These are phyloP conservation scores for Agraylea sexmaculata DNA, from an alignment of 1,140 invertebrate genomes.

Conservation along the genomic window DNA sequence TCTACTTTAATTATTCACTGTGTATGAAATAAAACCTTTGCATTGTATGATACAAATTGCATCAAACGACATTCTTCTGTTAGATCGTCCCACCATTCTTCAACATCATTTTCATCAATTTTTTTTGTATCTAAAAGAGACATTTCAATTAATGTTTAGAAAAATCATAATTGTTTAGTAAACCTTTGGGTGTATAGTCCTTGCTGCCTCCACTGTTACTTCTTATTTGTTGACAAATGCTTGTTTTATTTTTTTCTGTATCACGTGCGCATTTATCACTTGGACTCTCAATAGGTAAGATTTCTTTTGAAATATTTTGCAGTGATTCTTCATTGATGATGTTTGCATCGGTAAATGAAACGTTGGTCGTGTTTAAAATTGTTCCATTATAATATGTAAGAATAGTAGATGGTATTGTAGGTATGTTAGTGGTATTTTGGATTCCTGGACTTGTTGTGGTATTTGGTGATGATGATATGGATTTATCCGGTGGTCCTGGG, in stretches of 20 bases:
- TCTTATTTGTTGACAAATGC: conserved; percentile 18
- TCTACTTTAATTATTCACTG: background rate
- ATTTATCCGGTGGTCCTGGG: conserved; percentile 52
- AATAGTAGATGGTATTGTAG: conserved; percentile 5
- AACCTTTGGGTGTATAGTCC: conserved; percentile 19
- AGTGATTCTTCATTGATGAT: background rate
- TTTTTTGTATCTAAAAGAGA: conserved; percentile 13
- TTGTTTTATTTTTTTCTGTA: conserved; percentile 8
- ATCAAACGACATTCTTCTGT: conserved; percentile 58
- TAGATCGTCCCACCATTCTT: conserved; percentile 56
- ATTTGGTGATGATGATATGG: conserved; percentile 10
- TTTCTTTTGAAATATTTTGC: conserved; percentile 2
- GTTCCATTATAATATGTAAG: conserved; percentile 5
- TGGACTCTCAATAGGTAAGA: conserved; percentile 1
- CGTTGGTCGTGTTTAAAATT: conserved; percentile 14
- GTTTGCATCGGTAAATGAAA: conserved; percentile 3
- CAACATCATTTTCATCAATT: conserved; percentile 33
- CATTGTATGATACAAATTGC: conserved; percentile 42
- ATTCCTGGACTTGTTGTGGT: conserved; percentile 6
- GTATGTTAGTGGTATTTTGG: conserved; percentile 2
- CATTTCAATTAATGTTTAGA: background rate
- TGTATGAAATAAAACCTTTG: conserved; percentile 32
- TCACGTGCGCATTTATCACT: conserved; percentile 10
- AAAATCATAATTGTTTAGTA: too few relatives aligned
- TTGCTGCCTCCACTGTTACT: conserved; percentile 18